Conservation (phyloP, 2,797 vertebrate species). For the Typhlichthys subterraneus region DNA sequence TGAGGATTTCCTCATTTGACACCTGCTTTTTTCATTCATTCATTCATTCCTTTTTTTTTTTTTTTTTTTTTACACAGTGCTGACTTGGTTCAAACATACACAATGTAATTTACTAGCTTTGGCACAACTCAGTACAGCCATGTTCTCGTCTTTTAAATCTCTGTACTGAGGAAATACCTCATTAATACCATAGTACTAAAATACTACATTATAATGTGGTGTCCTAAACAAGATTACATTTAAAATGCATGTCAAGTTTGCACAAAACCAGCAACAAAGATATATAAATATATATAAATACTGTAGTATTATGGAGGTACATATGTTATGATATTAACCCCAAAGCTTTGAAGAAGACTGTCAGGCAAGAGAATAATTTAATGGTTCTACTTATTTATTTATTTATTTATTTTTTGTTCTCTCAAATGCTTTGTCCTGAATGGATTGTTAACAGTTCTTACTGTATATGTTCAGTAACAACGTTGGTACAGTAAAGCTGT, state of each 20-base stretch:
- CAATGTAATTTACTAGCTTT: conserved; percentile 62
- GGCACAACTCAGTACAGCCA: conserved; percentile 43
- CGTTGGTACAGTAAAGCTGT: neutral
- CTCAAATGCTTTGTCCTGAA: neutral
- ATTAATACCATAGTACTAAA: conserved; percentile 44
- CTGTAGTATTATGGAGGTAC: conserved; percentile 38
- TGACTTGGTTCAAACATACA: conserved; percentile 63
- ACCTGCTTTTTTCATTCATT: conserved; percentile 29
- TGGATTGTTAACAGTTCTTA: neutral
- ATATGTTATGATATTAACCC: conserved; percentile 26
- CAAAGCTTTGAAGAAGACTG: conserved; percentile 37
- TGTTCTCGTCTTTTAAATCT: conserved; percentile 47
- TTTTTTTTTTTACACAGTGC: conserved; percentile 33
- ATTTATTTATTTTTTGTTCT: neutral
- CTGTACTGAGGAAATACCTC: conserved; percentile 33
- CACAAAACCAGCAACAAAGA: conserved; percentile 42
- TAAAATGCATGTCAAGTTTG: conserved; percentile 56
- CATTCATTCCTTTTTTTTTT: conserved; percentile 1
- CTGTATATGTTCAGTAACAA: too few species aligned
- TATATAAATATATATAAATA: conserved; percentile 44
- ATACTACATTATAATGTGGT: conserved; percentile 37
- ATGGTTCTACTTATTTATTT: conserved; percentile 5
- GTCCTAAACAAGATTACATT: conserved; percentile 62
- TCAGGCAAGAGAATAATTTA: conserved; percentile 41
- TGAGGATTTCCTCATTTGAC: conserved; percentile 66